Conservation (phyloP, 2,797 vertebrate genomes). For the Geotrypetes seraphini region DNA sequence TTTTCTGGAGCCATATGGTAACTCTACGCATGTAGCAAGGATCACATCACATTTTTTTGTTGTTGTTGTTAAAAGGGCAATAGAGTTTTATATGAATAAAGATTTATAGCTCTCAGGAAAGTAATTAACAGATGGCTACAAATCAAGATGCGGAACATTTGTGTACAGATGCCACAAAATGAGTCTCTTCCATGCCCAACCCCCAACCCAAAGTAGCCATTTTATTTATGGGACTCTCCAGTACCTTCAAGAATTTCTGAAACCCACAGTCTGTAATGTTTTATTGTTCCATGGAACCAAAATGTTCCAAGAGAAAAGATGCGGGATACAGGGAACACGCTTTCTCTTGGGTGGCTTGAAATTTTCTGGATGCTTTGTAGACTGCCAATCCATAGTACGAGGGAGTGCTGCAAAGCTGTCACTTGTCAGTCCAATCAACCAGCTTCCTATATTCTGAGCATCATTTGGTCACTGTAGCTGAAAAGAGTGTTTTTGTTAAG, state of each 20-base stretch:
- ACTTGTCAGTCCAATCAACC: too few relatives aligned
- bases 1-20: too few relatives aligned
- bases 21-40: too few relatives aligned
- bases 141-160: constrained; percentile 81
- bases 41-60: constrained; percentile 42
- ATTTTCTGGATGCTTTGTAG: constrained; percentile 34
- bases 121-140: constrained; percentile 71
- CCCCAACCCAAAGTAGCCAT: constrained; percentile 81
- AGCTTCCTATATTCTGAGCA: too few relatives aligned
- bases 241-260: constrained; percentile 82
- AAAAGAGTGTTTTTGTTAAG: too few relatives aligned
- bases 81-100: constrained; percentile 53
- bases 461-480: too few relatives aligned
- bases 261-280: constrained; percentile 84
- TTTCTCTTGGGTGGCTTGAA: constrained; percentile 29
- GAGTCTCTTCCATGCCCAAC: constrained; percentile 62
- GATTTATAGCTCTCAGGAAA: constrained; percentile 81
- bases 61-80: too few relatives aligned
- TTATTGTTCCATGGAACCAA: constrained; percentile 75
- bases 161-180: constrained; percentile 54
- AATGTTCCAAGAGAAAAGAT: constrained; percentile 65
- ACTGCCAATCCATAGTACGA: constrained; percentile 45
- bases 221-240: constrained; percentile 87
- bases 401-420: too few relatives aligned
- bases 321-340: constrained; percentile 42